These are phyloP conservation scores for Papilio polytes DNA, from an alignment of 1,140 invertebrate species.

Conservation along the genomic window DNA sequence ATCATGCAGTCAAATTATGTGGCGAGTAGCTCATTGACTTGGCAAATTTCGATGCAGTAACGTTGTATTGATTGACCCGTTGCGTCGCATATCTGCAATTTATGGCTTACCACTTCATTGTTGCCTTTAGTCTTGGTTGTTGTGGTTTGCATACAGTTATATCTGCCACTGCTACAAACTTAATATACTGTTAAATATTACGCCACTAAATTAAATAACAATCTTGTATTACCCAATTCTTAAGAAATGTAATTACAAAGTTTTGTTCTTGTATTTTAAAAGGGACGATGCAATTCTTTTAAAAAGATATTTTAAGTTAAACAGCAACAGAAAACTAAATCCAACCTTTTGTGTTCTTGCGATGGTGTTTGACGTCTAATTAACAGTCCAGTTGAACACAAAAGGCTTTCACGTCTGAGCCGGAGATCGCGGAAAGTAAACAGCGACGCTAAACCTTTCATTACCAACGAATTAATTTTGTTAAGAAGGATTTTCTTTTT, in stretches of 20 bases:
- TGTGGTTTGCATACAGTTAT: neutral
- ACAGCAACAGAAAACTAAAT: neutral
- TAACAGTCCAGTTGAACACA: conserved; percentile 14
- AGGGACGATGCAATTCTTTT: neutral
- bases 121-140: neutral
- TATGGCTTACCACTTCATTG: conserved; percentile 1
- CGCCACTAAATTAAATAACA: neutral
- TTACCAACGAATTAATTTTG: conserved; percentile 5
- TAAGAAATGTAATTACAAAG: neutral
- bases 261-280: neutral
- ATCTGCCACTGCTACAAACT: neutral
- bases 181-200: too few species aligned
- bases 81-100: conserved; percentile 12
- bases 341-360: neutral
- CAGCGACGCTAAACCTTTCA: conserved; percentile 1
- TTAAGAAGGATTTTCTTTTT: neutral
- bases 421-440: conserved; percentile 5
- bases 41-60: conserved; percentile 13
- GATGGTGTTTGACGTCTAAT: conserved; percentile 23
- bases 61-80: conserved; percentile 17
- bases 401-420: conserved; percentile 10
- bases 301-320: neutral
- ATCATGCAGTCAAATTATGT: neutral
- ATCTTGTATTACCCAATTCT: neutral
- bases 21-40: neutral